Evolutionary conservation across 2,888 invertebrate genomes (phyloP).

Genomic region (Bombylius major): DNA sequence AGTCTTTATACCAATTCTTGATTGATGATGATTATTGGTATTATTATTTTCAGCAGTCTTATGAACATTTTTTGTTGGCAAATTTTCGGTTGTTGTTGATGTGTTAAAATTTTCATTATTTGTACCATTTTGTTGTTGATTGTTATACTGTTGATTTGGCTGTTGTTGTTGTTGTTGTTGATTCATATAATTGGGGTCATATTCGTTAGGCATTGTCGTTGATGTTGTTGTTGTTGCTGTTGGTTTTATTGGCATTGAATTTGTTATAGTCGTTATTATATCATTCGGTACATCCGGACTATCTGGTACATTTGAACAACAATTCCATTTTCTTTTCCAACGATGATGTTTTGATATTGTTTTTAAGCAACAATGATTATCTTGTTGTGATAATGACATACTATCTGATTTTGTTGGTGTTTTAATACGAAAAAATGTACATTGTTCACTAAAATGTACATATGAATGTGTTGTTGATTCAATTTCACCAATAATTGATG

Average conservation of each 20-base stretch:
- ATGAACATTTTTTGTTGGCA: not conserved
- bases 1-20: conserved; percentile 5
- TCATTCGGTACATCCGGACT: conserved; percentile 45
- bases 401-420: conserved; percentile 19
- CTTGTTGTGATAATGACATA: conserved; percentile 13
- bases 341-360: conserved; percentile 37
- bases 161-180: conserved; percentile 13
- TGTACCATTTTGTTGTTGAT: conserved; percentile 7
- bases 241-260: conserved; percentile 15
- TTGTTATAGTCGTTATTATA: conserved; percentile 31
- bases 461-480: conserved; percentile 19
- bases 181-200: conserved; percentile 8
- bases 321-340: conserved; percentile 45
- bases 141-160: not conserved
- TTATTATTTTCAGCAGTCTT: not conserved
- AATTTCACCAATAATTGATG: conserved; percentile 22
- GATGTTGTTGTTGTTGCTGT: conserved; percentile 14
- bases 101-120: conserved; percentile 10
- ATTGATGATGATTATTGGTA: not conserved
- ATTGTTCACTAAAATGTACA: conserved; percentile 34
- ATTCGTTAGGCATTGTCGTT: conserved; percentile 8
- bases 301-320: conserved; percentile 45
- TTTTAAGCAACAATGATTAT: conserved; percentile 26
- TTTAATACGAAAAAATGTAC: conserved; percentile 33
- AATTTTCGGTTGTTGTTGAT: conserved; percentile 2